phyloP scores from a whole-genome alignment of 64 coral and sea anemone genomes.

The Porites lutea region DNA sequence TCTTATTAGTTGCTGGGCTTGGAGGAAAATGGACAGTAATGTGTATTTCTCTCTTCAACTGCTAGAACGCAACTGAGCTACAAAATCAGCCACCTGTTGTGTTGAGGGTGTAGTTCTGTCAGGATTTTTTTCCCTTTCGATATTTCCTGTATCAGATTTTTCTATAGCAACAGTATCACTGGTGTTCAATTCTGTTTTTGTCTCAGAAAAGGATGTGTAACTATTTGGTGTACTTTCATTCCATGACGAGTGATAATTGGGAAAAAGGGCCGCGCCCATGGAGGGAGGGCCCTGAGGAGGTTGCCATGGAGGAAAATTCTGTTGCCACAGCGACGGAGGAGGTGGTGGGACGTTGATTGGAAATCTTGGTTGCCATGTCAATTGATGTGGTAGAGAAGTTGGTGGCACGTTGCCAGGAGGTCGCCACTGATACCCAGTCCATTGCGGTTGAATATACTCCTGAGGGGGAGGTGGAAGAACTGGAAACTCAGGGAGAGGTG shows the following conservation, averaged over 20 bases:
- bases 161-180: not conserved
- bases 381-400: not conserved
- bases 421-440: constrained; percentile 45
- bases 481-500: not conserved
- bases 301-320: constrained; percentile 45
- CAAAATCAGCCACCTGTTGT: constrained; percentile 24
- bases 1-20: no score
- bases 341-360: constrained; percentile 38
- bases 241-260: not conserved
- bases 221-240: not conserved
- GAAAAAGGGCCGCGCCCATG: not conserved
- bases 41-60: no score
- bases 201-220: not conserved
- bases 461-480: constrained; percentile 10
- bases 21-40: no score
- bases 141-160: not conserved
- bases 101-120: constrained; percentile 2
- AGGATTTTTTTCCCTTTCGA: not conserved
- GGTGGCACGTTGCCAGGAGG: constrained; percentile 13
- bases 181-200: not conserved
- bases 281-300: not conserved
- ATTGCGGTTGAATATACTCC: constrained; percentile 18
- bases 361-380: constrained; percentile 39
- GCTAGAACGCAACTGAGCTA: constrained; percentile 7
- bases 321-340: constrained; percentile 46